Evolutionary conservation across 2,797 vertebrate species (phyloP), one percentile per base, ranked within the genome.

Genomic region (Neosilurus hyrtlii): DNA sequence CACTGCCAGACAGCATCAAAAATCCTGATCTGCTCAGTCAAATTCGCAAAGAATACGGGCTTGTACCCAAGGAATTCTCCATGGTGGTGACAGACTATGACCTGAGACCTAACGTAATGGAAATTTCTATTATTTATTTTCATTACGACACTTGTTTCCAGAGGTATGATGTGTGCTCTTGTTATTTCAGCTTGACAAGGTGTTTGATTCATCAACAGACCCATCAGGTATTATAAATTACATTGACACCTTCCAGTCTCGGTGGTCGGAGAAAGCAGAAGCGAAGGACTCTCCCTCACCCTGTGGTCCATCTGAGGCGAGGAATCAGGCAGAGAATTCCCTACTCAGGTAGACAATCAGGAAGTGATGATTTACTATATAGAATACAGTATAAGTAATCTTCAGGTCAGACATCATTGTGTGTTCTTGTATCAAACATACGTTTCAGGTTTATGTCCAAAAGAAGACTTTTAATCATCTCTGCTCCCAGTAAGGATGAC

Each of bases 81-180:
- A 92, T 95, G 93, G 92, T 92, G 0, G 81, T 95, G 86, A 93
- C 92, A 0, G 95, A 96, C 90, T 94, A 95, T 59, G 94, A 96
- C 88, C 89, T 94, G 63, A 92, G 84, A 81, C 88, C 91, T 77
- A 88, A 84, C 2, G 95, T 95, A 87, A 92, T 90, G 37, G 59
- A 10, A 49, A 63, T 22, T n/a, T 59, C 14, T 51, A 11, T 26
- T 78, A 70, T 43, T 73, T 11, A 22, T 78, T 8, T 24, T 82
- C 1, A 77, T 75, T 75, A 12, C n/a, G 22, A 61, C 1, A 49
- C 0, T 22, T 24, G 54, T 26, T 81, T 37, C 43, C 63, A 62
- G 4, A 74, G 10, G 8, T 75, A 49, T 73, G 16, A 73, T 3
- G 57, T 57, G 49, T 71, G 14, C 11, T 75, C 11, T 73, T 83